Percentiles rank a stretch among this genome's conserved stretches.
These are phyloP conservation scores for Orchesella flavescens DNA, from an alignment of 2,888 invertebrate genomes.

Conservation along the genomic window DNA sequence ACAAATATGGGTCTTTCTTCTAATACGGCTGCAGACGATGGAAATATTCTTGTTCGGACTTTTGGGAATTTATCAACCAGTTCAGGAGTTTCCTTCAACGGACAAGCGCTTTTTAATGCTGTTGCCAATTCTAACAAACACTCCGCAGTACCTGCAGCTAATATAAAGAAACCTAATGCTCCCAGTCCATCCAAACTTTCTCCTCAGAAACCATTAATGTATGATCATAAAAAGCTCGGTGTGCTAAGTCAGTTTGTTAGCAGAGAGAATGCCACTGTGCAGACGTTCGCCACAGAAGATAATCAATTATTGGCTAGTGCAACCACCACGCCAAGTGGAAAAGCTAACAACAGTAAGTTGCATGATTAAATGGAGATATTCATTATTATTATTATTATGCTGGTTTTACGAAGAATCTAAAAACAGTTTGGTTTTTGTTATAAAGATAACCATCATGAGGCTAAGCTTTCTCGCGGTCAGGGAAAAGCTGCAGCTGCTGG, in stretches of 20 bases:
- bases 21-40: constrained; percentile 10
- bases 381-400: too few species aligned
- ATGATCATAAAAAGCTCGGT: constrained; percentile 57
- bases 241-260: constrained; percentile 54
- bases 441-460: constrained; percentile 13
- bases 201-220: constrained; percentile 34
- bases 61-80: constrained; percentile 51
- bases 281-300: constrained; percentile 6
- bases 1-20: constrained; percentile 49
- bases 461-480: constrained; percentile 10
- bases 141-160: constrained; percentile 44
- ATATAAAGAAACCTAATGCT: constrained; percentile 19
- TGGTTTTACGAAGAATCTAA: too few species aligned
- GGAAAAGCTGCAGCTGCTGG: constrained; percentile 7
- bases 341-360: constrained; percentile 36
- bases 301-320: neutral
- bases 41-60: constrained; percentile 51
- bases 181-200: constrained; percentile 49
- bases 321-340: constrained; percentile 21
- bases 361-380: neutral
- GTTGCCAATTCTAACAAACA: constrained; percentile 42
- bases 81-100: constrained; percentile 33
- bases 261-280: neutral
- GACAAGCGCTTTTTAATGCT: constrained; percentile 52
- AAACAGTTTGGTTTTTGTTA: neutral